A percentile compares a stretch with the other conserved stretches of the same genome.
phyloP scores from a whole-genome alignment of 2,113 vertebrate genomes.

The Carlito syrichta region DNA sequence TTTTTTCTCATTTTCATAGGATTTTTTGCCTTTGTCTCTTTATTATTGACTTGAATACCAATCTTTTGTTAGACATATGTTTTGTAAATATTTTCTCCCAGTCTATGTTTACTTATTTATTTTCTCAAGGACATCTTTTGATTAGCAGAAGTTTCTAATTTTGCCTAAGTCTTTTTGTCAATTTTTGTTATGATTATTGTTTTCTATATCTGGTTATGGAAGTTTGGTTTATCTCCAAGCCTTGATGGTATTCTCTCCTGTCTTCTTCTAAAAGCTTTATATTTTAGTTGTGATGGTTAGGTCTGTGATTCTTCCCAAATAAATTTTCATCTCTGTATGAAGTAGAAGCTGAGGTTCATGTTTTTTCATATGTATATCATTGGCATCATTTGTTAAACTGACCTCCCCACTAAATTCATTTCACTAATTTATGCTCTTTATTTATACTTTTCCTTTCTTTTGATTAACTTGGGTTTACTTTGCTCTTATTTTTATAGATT shows the following conservation, averaged over 20 bases:
- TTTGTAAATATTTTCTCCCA: not conserved
- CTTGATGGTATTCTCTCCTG: not conserved
- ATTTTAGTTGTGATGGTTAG: not conserved
- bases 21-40: not conserved
- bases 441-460: not conserved
- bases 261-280: not conserved
- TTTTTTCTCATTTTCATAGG: not conserved
- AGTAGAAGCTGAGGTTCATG: not conserved
- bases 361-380: not conserved
- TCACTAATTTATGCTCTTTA: not conserved
- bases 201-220: not conserved
- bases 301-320: not conserved
- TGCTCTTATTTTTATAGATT: not conserved
- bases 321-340: not conserved
- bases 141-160: not conserved
- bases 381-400: not conserved
- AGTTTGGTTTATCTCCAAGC: not conserved
- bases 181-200: not conserved
- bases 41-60: not conserved
- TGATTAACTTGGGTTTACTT: not conserved
- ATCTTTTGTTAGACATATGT: not conserved
- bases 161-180: not conserved
- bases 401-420: not conserved
- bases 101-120: not conserved
- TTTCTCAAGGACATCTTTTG: not conserved